Evolutionary conservation across 2,113 vertebrate genomes (phyloP), one percentile per base, ranked within the genome.

Genomic region (Himantopus leucocephalus): DNA sequence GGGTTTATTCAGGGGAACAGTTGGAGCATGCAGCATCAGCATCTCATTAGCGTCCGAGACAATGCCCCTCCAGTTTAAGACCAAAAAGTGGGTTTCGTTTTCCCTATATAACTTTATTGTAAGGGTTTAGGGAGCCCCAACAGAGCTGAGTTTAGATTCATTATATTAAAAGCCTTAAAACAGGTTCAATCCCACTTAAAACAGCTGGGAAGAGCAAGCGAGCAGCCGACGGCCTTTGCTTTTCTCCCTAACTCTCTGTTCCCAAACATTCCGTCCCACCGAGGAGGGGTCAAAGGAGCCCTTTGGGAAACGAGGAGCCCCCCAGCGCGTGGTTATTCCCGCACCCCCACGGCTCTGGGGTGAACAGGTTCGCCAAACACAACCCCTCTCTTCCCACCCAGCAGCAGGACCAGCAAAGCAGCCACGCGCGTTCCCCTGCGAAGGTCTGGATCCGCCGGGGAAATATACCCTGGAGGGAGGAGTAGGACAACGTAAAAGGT

Each of bases 1-100:
- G 92, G 81, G 63, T 93, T 94, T 92, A 92, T 96, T 97, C 94
- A 90, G 92, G 85, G 79, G 18, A 90, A 81, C 82, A 92, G 93
- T 85, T 92, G 94, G 92, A 95, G 88, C 95, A 93, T 94, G 95
- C 48, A 91, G 72, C 88, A 67, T n/a, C 81, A 47, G 93, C 87
- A 64, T 72, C 96, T 95, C 95, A 95, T 95, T 96, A 97, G 76
- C 3, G 39, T 17, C 93, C 27, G 4, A 77, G 85, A 96, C 94
- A 96, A 95, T 94, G 88, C 79, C 83, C 75, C 12, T 55, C 82
- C 82, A 80, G 43, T 29, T 92, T 45, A 63, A 80, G 88, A 30
- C 41, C 67, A 27, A 80, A 85, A 92, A 74, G 45, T 41, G 53
- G 85, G 67, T 52, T 94, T 76, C 12, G 8, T 47, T 90, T 86